A percentile compares a stretch with the other conserved stretches of the same genome.
phyloP scores from a whole-genome alignment of 2,888 invertebrate genomes.

The Torymus tubicola region DNA sequence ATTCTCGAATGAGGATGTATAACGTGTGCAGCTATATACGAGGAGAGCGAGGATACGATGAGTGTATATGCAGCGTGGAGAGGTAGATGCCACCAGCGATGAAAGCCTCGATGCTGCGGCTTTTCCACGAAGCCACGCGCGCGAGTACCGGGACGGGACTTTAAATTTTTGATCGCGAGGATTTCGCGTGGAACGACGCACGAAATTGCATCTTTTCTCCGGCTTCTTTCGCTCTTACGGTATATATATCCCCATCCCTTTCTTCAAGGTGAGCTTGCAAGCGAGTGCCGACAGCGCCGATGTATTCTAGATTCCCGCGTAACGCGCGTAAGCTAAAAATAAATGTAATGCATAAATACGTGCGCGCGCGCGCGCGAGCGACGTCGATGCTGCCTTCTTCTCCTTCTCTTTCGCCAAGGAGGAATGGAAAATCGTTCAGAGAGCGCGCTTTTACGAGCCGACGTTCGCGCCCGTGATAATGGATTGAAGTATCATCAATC shows the following conservation, averaged over 20 bases:
- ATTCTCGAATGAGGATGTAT: too few species aligned
- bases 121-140: background rate
- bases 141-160: conserved; percentile 17
- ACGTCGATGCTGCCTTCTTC: too few species aligned
- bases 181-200: conserved; percentile 51
- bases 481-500: too few species aligned
- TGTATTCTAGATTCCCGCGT: conserved; percentile 28
- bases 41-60: background rate
- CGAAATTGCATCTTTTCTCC: conserved; percentile 52
- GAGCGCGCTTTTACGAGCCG: too few species aligned
- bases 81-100: background rate
- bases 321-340: conserved; percentile 49
- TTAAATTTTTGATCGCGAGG: conserved; percentile 53
- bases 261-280: background rate
- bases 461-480: too few species aligned
- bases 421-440: too few species aligned
- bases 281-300: background rate
- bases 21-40: background rate
- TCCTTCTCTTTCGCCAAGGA: too few species aligned
- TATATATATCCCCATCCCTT: background rate
- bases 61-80: background rate
- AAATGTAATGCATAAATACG: conserved; percentile 50
- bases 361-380: background rate
- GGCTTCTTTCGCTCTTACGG: background rate
- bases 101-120: background rate